phyloP scores from a whole-genome alignment of 2,888 invertebrate species.

The Chydorus sphaericus region DNA sequence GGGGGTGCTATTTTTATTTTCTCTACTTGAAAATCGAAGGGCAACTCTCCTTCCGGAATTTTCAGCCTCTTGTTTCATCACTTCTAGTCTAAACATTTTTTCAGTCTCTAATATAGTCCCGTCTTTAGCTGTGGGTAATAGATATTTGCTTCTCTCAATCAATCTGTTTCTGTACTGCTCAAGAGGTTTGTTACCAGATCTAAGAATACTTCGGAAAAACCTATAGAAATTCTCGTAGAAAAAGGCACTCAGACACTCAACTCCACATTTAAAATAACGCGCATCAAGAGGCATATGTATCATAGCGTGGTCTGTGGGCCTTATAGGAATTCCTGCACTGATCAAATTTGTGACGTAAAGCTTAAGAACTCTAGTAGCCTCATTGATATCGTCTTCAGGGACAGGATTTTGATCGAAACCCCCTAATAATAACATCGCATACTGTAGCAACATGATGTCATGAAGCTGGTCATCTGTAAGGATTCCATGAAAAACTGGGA shows the following conservation, averaged over 20 bases:
- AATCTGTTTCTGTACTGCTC: slow-evolving; percentile 1
- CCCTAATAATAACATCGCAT: neutral
- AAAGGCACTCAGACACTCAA: neutral
- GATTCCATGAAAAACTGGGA: neutral
- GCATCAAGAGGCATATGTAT: neutral
- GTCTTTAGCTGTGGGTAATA: neutral
- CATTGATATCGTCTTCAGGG: neutral
- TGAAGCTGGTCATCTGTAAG: neutral
- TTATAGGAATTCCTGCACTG: neutral
- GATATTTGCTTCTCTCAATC: neutral
- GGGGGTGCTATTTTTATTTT: neutral
- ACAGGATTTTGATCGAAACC: too few species aligned
- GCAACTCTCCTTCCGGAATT: too few species aligned
- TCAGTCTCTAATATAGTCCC: neutral
- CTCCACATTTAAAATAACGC: neutral
- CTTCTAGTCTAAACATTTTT: neutral
- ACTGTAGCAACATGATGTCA: neutral
- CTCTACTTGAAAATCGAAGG: too few species aligned
- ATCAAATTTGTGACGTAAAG: neutral
- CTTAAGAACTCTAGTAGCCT: neutral
- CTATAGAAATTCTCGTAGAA: neutral
- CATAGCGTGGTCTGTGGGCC: neutral
- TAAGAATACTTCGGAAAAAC: neutral
- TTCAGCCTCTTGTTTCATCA: neutral
- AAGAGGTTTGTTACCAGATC: neutral